Evolutionary conservation across 2,797 vertebrate genomes (phyloP).

Genomic region (Lepus townsendii): DNA sequence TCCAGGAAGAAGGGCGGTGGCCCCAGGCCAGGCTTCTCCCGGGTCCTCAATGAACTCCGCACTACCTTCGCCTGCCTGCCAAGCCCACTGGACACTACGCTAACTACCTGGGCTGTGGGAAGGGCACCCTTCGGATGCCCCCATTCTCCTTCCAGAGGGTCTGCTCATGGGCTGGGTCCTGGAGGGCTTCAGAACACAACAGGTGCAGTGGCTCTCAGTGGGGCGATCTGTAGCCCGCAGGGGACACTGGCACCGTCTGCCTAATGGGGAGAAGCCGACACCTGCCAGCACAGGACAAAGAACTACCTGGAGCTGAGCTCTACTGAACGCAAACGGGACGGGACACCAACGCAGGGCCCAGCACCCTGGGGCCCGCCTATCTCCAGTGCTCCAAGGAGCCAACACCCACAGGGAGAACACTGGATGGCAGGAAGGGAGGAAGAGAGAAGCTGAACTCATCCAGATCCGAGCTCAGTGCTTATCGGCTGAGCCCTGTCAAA

Average conservation of each 20-base stretch:
- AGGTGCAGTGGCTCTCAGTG: background rate
- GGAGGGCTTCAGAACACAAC: accelerated
- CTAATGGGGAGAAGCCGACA: background rate
- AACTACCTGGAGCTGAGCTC: background rate
- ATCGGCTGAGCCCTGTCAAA: background rate
- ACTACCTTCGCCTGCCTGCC: background rate
- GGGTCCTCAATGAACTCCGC: background rate
- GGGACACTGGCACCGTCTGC: background rate
- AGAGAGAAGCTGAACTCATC: background rate
- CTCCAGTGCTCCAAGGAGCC: background rate
- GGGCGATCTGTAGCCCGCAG: background rate
- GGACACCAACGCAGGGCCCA: accelerated
- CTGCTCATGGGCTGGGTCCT: background rate
- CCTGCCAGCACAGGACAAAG: background rate
- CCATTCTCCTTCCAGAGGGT: background rate
- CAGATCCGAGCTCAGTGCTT: background rate
- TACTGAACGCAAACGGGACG: accelerated
- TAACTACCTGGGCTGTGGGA: background rate
- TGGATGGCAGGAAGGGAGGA: background rate
- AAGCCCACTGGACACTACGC: background rate
- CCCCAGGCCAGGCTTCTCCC: background rate
- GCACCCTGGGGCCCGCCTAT: accelerated
- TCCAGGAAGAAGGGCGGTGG: too few species aligned
- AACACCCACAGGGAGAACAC: background rate
- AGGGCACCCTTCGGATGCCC: background rate